phyloP scores from a whole-genome alignment of 2,113 vertebrate genomes.

The Calypte anna region DNA sequence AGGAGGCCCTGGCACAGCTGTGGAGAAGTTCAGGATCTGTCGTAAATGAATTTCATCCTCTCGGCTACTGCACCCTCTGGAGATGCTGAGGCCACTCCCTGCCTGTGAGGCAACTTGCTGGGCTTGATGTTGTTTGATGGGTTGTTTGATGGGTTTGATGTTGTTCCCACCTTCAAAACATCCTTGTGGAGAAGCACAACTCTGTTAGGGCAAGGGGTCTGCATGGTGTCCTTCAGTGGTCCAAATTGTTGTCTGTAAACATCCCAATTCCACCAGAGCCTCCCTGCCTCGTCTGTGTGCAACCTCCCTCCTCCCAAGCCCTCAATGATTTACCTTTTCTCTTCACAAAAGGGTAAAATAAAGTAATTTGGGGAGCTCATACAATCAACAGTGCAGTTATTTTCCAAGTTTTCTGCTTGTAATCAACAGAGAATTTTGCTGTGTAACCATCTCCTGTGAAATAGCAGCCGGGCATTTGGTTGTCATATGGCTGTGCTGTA shows the following conservation, averaged over 20 bases:
- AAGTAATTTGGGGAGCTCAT: neutral
- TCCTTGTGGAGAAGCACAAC: neutral
- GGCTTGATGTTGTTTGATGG: neutral
- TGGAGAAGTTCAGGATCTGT: neutral
- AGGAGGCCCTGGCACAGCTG: neutral
- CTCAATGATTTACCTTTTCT: neutral
- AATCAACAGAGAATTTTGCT: constrained; percentile 56
- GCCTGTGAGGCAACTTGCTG: neutral
- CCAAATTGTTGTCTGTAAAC: accelerated
- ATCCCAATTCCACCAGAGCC: neutral
- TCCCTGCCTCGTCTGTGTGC: neutral
- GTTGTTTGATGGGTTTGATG: too few relatives aligned
- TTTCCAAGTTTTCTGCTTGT: constrained; percentile 29
- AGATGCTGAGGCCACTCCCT: neutral
- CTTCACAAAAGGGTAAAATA: neutral
- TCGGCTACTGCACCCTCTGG: neutral
- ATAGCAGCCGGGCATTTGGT: constrained; percentile 40
- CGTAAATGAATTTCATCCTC: neutral
- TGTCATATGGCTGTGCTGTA: constrained; percentile 60
- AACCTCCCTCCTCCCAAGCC: neutral
- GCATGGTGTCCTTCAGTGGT: neutral
- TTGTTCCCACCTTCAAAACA: neutral
- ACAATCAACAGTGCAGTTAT: neutral
- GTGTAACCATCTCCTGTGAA: constrained; percentile 36
- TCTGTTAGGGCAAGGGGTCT: neutral